These are phyloP conservation scores for Neodiprion lecontei DNA, from an alignment of 1,140 invertebrate species.

Conservation along the genomic window DNA sequence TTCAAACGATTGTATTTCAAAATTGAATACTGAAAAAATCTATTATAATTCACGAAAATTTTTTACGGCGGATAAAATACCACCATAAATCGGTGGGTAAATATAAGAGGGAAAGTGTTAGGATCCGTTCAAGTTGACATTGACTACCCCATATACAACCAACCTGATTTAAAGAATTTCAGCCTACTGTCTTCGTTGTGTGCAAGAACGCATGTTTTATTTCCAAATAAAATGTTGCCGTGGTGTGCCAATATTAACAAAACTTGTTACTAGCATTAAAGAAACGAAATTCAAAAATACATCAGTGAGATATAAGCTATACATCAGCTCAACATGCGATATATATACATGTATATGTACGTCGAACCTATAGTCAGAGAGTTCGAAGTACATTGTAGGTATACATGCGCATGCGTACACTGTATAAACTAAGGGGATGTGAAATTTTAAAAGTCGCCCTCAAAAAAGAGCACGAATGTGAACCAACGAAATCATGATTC, in stretches of 20 bases:
- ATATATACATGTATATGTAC: neutral
- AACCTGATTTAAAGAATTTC: too few relatives aligned
- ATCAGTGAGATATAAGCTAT: neutral
- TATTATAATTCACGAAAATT: too few relatives aligned
- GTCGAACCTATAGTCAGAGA: neutral
- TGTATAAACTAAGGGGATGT: neutral
- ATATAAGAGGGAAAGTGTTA: too few relatives aligned
- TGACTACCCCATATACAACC: too few relatives aligned
- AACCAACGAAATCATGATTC: too few relatives aligned
- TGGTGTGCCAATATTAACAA: constrained; percentile 50
- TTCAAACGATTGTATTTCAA: too few relatives aligned
- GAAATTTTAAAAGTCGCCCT: too few relatives aligned
- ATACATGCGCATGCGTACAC: neutral
- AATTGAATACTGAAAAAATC: too few relatives aligned
- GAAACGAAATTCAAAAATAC: constrained; percentile 41
- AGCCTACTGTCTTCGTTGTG: neutral
- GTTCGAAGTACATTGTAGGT: neutral
- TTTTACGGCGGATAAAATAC: too few relatives aligned
- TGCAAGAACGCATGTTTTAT: constrained; percentile 51
- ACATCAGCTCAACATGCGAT: neutral
- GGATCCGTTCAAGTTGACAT: too few relatives aligned
- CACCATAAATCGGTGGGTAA: too few relatives aligned
- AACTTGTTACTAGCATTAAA: constrained; percentile 16
- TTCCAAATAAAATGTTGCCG: constrained; percentile 50
- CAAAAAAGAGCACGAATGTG: too few relatives aligned